Evolutionary conservation across 2,888 invertebrate species (phyloP), one percentile per base, ranked within the genome.

Genomic region (Cryptocheilus praepositus): DNA sequence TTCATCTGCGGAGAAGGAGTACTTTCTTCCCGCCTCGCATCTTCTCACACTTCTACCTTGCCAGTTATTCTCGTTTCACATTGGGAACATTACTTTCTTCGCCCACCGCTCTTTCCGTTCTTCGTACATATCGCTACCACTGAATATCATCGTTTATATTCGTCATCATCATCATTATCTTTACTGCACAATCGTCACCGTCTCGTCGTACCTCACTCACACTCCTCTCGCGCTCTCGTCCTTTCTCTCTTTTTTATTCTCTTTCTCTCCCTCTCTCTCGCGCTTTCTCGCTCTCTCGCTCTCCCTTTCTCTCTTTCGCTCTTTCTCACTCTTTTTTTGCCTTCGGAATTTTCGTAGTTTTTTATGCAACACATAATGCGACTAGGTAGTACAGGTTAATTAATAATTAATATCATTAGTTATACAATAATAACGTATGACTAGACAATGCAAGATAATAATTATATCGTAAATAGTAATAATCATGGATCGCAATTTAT

Each of bases 371-470:
- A 88, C 87, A 88, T 88, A 88, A 88, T 87, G 88, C 87, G 87
- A 87, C 88, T 88, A 88, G 87, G 86, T 88, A 87, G 84, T 88
- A 88, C 87, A 86, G 86, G 83, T 87, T 88, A 88, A 88, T 88
- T 86, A 87, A 88, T 88, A 88, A 88, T 87, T 87, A 88, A 88
- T 88, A 88, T 87, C 85, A 80, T 88, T 88, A 88, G 88, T 87
- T 88, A 87, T 88, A 87, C 85, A 88, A 88, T 88, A 87, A 88
- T 88, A 88, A 88, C 88, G 83, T 88, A 88, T 88, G 87, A 86
- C 87, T 88, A 88, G 88, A 88, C 87, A 88, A 88, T 88, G 88
- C 86, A 88, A 88, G 88, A 88, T 88, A 88, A 88, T 88, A 88
- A 88, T 88, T 88, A 88, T 88, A 88, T 88, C 82, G 84, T 88